Base-by-base conservation (phyloP, 2,888 invertebrate genomes). In the Metopia argyrocephala region DNA sequence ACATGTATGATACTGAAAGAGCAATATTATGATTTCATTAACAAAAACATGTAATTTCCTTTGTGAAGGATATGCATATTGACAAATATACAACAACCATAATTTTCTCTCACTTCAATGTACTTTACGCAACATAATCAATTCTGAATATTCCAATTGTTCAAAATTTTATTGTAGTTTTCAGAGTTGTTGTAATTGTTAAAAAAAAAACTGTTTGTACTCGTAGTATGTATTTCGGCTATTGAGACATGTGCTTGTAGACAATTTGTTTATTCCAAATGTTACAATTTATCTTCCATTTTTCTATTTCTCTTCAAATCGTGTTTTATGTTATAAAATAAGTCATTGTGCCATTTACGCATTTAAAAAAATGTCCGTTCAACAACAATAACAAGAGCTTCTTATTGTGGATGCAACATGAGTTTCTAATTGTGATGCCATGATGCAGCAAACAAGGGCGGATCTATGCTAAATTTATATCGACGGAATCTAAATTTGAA, bases 181-280 rank as follows among this genome's bases (percentile, higher is more conserved):
- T 5, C 5, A n/a, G 15, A 23, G 1, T 46, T 54, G 31, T 45
- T 59, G 38, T 38, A 38, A 38, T 38, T 38, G 38, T 38, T 38
- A 9, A 38, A 38, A 38, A 15, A 15, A 38, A 3, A 38, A 38
- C n/a, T n/a, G n/a, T n/a, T n/a, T n/a, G n/a, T n/a, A n/a, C n/a
- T n/a, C n/a, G n/a, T n/a, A n/a, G n/a, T n/a, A n/a, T n/a, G n/a
- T 57, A 28, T 59, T 69, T 70, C 25, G 21, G 70, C 64, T 76
- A 76, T 80, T 76, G 62, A 68, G 57, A 76, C 71, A 73, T 76
- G 50, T 80, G n/a, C n/a, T n/a, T n/a, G 76, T 64, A 76, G 46
- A 59, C 68, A 68, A 73, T 80, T 80, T 76, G 73, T 71, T 75
- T 31, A 45, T 45, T 18, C 27, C 28, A n/a, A 38, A 31, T 54